Percentiles rank a stretch among this genome's conserved stretches.
These are phyloP conservation scores for Hymenopus coronatus DNA, from an alignment of 2,888 invertebrate species.

Conservation along the genomic window DNA sequence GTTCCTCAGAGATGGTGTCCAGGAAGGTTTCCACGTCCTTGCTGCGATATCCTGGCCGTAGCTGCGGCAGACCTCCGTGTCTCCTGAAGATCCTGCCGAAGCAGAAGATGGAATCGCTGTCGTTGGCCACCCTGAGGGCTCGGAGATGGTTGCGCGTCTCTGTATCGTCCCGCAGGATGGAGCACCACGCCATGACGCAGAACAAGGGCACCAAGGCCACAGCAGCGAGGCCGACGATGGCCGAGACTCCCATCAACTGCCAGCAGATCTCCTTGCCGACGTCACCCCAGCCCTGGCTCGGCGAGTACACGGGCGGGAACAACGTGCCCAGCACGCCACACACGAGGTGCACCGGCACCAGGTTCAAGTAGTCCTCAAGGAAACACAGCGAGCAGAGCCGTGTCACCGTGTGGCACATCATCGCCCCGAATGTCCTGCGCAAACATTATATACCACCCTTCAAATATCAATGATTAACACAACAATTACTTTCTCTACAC, in stretches of 20 bases:
- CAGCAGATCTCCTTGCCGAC: constrained; percentile 31
- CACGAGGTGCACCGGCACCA: constrained; percentile 42
- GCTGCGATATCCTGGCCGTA: background rate
- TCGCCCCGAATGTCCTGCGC: background rate
- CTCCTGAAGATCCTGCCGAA: background rate
- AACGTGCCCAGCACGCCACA: constrained; percentile 42
- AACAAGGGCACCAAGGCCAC: background rate
- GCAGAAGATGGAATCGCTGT: background rate
- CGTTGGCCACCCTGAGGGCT: background rate
- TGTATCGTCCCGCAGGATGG: background rate
- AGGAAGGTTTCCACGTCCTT: background rate
- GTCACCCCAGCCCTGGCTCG: constrained; percentile 32
- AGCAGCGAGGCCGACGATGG: background rate
- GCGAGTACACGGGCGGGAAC: constrained; percentile 40
- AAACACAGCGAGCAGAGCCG: constrained; percentile 41
- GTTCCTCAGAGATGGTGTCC: background rate
- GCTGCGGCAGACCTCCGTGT: background rate
- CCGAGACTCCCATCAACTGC: background rate
- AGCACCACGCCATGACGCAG: background rate
- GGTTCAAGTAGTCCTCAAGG: constrained; percentile 46
- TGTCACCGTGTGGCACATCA: constrained; percentile 34
- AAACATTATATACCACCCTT: background rate
- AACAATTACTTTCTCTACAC: too few relatives aligned
- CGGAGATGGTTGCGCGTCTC: background rate
- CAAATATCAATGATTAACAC: too few relatives aligned